A percentile compares a stretch with the other conserved stretches of the same genome.
Conservation (phyloP, 1,140 invertebrate genomes). For the Neodiprion lecontei region DNA sequence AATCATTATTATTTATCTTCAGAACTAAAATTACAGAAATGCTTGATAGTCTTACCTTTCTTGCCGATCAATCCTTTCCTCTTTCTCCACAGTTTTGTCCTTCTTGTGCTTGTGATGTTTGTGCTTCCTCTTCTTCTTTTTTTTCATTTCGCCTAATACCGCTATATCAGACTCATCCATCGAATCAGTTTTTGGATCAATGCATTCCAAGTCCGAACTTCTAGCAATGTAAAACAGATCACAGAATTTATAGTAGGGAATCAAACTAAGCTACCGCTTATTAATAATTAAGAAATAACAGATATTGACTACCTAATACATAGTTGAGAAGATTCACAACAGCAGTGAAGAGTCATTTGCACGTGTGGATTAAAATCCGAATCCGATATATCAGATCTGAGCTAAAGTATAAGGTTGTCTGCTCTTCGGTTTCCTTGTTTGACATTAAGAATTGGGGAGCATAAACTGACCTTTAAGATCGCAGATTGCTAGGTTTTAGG, state of each 20-base stretch:
- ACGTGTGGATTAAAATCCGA: too few relatives aligned
- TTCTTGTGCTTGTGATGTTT: slow-evolving; percentile 67
- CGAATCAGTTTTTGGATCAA: slow-evolving; percentile 44
- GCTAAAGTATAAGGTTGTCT: too few relatives aligned
- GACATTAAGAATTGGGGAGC: neutral
- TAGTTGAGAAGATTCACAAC: too few relatives aligned
- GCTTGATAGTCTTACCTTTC: slow-evolving; percentile 40
- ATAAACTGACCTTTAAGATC: neutral
- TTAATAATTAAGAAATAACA: too few relatives aligned
- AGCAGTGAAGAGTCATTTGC: too few relatives aligned
- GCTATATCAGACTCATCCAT: slow-evolving; percentile 50
- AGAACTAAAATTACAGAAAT: too few relatives aligned
- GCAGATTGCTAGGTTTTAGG: too few relatives aligned
- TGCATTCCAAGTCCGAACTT: slow-evolving; percentile 53
- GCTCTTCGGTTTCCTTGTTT: too few relatives aligned
- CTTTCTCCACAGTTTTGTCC: slow-evolving; percentile 55
- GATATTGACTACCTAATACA: too few relatives aligned
- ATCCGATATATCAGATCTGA: too few relatives aligned
- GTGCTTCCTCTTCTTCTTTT: slow-evolving; percentile 66
- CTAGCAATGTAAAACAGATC: slow-evolving; percentile 27
- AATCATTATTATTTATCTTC: neutral
- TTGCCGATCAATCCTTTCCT: slow-evolving; percentile 51
- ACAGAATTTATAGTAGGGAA: too few relatives aligned
- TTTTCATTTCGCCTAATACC: slow-evolving; percentile 49
- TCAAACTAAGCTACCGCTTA: too few relatives aligned